Evolutionary conservation across 2,888 invertebrate species (phyloP), one percentile per base, ranked within the genome.

Genomic region (Sturmia bella): DNA sequence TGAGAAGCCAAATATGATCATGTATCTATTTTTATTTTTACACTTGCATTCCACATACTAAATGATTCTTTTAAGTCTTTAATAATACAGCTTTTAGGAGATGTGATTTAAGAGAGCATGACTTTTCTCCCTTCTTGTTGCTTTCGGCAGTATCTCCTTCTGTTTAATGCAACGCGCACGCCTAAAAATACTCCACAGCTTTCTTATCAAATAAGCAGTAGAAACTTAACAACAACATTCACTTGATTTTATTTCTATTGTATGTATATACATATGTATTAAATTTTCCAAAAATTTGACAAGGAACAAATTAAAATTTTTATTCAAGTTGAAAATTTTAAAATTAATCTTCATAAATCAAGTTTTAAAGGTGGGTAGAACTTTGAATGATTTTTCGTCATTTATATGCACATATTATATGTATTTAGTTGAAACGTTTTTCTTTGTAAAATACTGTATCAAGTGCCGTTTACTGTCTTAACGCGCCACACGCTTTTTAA

Each of bases 401-500:
- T 32, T 69, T 32, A 9, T 41, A 24, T 6, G 13, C 45, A 24
- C 21, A 24, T 61, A 5, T 45, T n/a, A 45, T 32, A 7, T 32
- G 7, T 32, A 9, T 4, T 4, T 27, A 27, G 5, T 32, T 32
- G 27, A n/a, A 15, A 68, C 68, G 45, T 64, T 56, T 74, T 54
- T 61, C n/a, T 21, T 13, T n/a, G 7, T 4, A 27, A 50, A 24
- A n/a, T 17, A 54, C 17, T 73, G 13, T 48, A 73, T 6, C 12
- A 19, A 39, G 32, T 32, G 24, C 12, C 43, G 21, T 59, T 69
- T 17, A 39, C 13, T 59, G 63, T 45, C 57, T 68, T 61, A 17
- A 66, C 84, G 85, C 86, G 81, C 85, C 84, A 85, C 84, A 68
- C 84, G 83, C 86, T 88, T 87, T 85, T 86, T 86, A 85, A 84